Base-by-base conservation (phyloP, 2,113 vertebrate species). In the Limnothrissa miodon region DNA sequence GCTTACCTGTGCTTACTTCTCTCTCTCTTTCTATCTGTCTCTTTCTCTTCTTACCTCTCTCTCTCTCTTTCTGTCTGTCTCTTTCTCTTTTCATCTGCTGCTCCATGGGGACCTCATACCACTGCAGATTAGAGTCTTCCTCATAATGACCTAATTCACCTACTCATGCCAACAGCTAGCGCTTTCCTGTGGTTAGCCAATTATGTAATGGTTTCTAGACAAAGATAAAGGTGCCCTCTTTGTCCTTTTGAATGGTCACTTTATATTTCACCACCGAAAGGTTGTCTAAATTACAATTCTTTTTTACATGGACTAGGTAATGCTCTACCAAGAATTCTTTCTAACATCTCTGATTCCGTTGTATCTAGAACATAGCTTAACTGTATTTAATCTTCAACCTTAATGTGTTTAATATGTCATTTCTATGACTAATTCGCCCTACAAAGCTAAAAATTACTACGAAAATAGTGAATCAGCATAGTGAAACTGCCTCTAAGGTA, bases 1-100 rank as follows among this genome's bases (percentile, higher is more conserved):
- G 15, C 46, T 48, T 48, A 48, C 46, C 46, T 48, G 46, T 42
- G 42, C 42, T 4, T 42, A 42, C 42, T 15, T 48, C n/a, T 66
- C 59, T 66, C 59, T 66, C 25, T 66, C 59, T 66, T 25, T 66
- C 59, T n/a, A n/a, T n/a, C n/a, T n/a, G n/a, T n/a, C n/a, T n/a
- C n/a, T n/a, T n/a, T 66, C 66, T 6, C 23, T 70, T 66, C 25
- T 25, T 25, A 7, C 59, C 59, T 66, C 59, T 66, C 59, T 66
- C 25, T 66, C 59, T 66, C 25, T 29, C 59, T 66, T 25, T 66
- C 59, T n/a, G n/a, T n/a, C n/a, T n/a, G n/a, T n/a, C n/a, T n/a
- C n/a, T n/a, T n/a, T 66, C 66, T 6, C 23, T 70, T 13, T 19
- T 25, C 17, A 0, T 6, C 8, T 56, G 56, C 1, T 59, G 56